Evolutionary conservation across 2,888 invertebrate species (phyloP).

Genomic region (Choristoneura rosaceana): DNA sequence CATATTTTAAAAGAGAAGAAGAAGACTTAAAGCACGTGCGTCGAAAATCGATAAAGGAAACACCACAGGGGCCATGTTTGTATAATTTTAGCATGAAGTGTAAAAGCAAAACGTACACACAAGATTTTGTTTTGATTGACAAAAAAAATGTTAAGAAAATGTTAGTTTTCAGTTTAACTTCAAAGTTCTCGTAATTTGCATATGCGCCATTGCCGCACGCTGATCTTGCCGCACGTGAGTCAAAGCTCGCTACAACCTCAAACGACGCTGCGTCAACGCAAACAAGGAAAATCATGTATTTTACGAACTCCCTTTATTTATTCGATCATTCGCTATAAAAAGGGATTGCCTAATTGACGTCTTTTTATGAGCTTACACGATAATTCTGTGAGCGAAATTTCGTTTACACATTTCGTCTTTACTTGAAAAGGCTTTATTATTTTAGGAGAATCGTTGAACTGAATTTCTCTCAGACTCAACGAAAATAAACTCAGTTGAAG

Average conservation of each 20-base stretch:
- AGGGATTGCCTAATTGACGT: slow-evolving; percentile 23
- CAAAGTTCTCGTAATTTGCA: too few species aligned
- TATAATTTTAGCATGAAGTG: too few species aligned
- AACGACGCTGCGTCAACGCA: neutral
- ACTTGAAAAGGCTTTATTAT: neutral
- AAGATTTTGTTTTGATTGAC: too few species aligned
- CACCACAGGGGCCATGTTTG: too few species aligned
- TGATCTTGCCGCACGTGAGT: neutral
- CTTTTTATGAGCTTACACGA: slow-evolving; percentile 16
- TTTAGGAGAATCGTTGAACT: neutral
- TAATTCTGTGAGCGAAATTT: slow-evolving; percentile 16
- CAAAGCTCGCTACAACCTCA: neutral
- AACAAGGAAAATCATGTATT: slow-evolving; percentile 17
- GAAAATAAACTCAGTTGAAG: neutral
- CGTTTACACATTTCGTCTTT: slow-evolving; percentile 10
- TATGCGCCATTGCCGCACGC: too few species aligned
- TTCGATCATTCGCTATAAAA: slow-evolving; percentile 16
- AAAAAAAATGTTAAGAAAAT: too few species aligned
- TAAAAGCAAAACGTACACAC: too few species aligned
- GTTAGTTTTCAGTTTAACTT: too few species aligned
- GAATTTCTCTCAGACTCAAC: neutral
- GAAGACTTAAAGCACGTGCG: too few species aligned
- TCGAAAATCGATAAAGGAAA: too few species aligned
- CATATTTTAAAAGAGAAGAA: too few species aligned
- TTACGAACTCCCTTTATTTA: slow-evolving; percentile 20